Evolutionary conservation across 35 echinoderm and acorn worm genomes (phyloP).

Genomic region (Acanthaster planci): DNA sequence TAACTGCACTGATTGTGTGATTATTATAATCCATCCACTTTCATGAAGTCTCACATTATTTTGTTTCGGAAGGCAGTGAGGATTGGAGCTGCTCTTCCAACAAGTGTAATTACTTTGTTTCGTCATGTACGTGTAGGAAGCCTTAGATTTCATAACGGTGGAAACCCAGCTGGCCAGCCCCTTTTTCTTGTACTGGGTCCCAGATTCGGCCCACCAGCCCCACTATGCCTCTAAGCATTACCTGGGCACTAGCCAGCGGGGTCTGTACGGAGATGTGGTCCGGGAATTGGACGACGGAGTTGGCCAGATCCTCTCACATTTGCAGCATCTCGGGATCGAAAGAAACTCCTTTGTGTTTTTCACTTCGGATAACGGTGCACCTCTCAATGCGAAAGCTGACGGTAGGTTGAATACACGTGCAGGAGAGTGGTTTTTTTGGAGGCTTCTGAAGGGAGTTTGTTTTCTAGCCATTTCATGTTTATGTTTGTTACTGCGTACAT

Average conservation of each 20-base stretch:
- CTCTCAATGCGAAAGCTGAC: slow-evolving; percentile 14
- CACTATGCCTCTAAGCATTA: slow-evolving; percentile 54
- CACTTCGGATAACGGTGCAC: slow-evolving; percentile 81
- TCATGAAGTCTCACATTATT: too few relatives aligned
- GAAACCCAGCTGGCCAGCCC: slow-evolving; percentile 8
- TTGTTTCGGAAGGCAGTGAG: too few relatives aligned
- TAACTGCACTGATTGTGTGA: not conserved
- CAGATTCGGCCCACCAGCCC: slow-evolving; percentile 68
- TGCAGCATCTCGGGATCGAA: slow-evolving; percentile 53
- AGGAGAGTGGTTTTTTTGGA: too few relatives aligned
- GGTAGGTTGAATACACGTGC: slow-evolving; percentile 3
- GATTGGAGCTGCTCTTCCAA: too few relatives aligned
- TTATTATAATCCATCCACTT: too few relatives aligned
- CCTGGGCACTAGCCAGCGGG: slow-evolving; percentile 72
- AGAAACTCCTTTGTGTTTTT: slow-evolving; percentile 79
- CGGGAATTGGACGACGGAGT: slow-evolving; percentile 78
- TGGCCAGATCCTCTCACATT: slow-evolving; percentile 49
- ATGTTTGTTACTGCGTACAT: too few relatives aligned
- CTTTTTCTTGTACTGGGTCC: slow-evolving; percentile 85
- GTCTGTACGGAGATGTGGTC: slow-evolving; percentile 78
- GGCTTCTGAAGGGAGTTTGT: too few relatives aligned
- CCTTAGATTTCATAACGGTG: slow-evolving; percentile 60
- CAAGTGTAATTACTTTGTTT: not conserved
- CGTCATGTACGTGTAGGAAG: slow-evolving; percentile 48
- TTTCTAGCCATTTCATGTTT: too few relatives aligned